Evolutionary conservation across 53 echinoderm and acorn worm species (phyloP).

Genomic region (Temnopleurus reevesii): DNA sequence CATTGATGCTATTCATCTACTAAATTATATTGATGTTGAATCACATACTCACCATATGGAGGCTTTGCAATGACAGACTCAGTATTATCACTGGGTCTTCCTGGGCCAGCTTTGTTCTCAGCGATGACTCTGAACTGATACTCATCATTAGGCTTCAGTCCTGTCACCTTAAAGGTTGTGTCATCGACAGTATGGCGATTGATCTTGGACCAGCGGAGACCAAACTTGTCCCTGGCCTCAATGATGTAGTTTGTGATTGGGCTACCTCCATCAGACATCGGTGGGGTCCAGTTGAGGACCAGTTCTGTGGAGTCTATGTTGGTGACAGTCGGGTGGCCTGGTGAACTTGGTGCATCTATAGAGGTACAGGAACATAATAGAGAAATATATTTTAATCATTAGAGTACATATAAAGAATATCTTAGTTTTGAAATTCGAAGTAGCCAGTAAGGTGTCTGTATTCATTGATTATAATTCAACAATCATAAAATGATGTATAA

Average conservation of each 20-base stretch:
- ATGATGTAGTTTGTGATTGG: constrained; percentile 79
- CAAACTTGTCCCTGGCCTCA: constrained; percentile 84
- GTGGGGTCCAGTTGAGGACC: constrained; percentile 79
- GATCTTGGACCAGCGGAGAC: constrained; percentile 77
- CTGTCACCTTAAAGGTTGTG: constrained; percentile 75
- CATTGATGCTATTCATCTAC: too few species aligned
- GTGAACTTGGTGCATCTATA: constrained; percentile 85
- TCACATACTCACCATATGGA: constrained; percentile 75
- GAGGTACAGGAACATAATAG: neutral
- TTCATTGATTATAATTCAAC: too few species aligned
- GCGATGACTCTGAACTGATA: constrained; percentile 87
- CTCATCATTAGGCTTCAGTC: constrained; percentile 70
- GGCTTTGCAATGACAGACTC: constrained; percentile 71
- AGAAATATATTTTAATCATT: too few species aligned
- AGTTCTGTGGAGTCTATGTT: constrained; percentile 76
- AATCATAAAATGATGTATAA: too few species aligned
- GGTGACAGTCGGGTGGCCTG: constrained; percentile 67
- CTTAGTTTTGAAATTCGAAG: too few species aligned
- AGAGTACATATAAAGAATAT: too few species aligned
- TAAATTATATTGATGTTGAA: neutral
- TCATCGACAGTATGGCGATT: constrained; percentile 66
- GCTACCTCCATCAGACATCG: constrained; percentile 86
- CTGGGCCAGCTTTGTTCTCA: constrained; percentile 85
- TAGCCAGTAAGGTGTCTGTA: too few species aligned
- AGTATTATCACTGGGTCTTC: constrained; percentile 91